Evolutionary conservation across 2,113 vertebrate species (phyloP), one percentile per base, ranked within the genome.

Genomic region (Girardinichthys multiradiatus): DNA sequence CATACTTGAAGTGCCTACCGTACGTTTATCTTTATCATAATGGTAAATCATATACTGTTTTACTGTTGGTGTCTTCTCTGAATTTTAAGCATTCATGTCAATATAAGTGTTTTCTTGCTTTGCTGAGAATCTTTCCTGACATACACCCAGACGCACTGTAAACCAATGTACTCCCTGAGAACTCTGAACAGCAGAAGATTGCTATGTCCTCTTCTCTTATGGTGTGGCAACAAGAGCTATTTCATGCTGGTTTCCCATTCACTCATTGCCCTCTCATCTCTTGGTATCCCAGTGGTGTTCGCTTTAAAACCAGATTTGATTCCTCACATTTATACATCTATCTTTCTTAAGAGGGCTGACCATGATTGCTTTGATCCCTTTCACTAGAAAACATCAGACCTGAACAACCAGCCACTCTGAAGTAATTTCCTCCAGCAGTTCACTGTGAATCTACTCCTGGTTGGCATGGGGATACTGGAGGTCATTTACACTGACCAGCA

Each of bases 291-390:
- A 79, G 76, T 77, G 35, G 81, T 73, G 87, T 76, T 89, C 67
- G 76, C 77, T 86, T 91, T 84, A 86, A 82, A 89, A 85, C 78
- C 64, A 45, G 68, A 89, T 88, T 84, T 82, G 71, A 90, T 90
- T 87, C 74, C 74, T 81, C 87, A 85, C 81, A 83, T 88, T 87
- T 42, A 39, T 71, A 83, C 80, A 87, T 85, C 86, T 76, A 79
- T 85, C 79, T 82, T 76, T 75, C 79, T 90, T 87, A 86, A 90
- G 83, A 85, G 88, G 82, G 45, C 74, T 65, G 73, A 73, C 79
- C 57, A 66, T 83, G 87, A 88, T 68, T 62, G 80, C 88, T 91
- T 88, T 91, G 88, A 90, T 89, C 80, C 74, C 33, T 79, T 89
- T 81, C 84, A 82, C 74, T 70, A 69, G 57, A 68, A 82, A 82